These are phyloP conservation scores for Solenodon paradoxus DNA, from an alignment of 2,113 vertebrate species.

Conservation along the genomic window DNA sequence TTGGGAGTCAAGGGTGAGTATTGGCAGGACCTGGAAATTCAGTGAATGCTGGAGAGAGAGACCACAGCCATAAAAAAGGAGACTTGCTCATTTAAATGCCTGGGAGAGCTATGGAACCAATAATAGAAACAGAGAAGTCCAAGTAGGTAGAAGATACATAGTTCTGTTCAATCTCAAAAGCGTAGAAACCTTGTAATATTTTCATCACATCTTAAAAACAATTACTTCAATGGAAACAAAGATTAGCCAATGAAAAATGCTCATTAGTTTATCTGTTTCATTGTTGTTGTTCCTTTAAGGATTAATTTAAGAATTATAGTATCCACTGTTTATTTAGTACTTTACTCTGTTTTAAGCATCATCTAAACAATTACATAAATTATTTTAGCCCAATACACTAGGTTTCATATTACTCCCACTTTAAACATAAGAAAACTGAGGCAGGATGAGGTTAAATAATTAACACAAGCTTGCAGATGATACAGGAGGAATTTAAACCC, in stretches of 20 bases:
- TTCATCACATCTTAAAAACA: background rate
- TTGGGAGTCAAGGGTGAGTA: accelerated
- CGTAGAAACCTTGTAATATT: background rate
- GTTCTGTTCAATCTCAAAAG: background rate
- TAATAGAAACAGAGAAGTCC: background rate
- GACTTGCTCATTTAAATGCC: background rate
- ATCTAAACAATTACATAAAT: background rate
- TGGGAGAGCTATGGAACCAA: background rate
- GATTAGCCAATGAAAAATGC: background rate
- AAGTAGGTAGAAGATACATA: background rate
- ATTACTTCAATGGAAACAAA: background rate
- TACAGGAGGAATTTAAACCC: background rate
- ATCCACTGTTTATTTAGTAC: background rate
- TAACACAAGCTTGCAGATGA: background rate
- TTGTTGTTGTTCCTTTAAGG: background rate
- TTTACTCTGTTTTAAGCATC: background rate
- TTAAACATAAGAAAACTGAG: background rate
- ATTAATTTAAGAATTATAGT: background rate
- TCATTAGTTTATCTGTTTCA: background rate
- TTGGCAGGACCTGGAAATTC: background rate
- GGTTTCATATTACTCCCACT: background rate
- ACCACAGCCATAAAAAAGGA: background rate
- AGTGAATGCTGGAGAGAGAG: background rate
- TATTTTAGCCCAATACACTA: background rate
- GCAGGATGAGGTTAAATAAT: background rate